phyloP scores from a whole-genome alignment of 2,113 vertebrate species.

The Hylia prasina region DNA sequence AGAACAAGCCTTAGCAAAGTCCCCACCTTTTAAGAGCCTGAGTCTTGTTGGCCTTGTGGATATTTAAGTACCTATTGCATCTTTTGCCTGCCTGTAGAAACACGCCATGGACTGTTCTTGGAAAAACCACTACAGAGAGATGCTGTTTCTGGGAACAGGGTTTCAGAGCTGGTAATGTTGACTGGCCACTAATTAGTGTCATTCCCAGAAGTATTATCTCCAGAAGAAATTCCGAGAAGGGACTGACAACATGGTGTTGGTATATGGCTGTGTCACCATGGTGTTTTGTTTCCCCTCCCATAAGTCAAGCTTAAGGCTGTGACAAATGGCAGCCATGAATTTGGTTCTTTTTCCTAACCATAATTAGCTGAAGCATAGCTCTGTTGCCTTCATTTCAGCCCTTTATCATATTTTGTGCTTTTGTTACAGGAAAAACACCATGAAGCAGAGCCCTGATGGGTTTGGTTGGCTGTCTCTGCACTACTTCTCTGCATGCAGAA shows the following conservation, averaged over 20 bases:
- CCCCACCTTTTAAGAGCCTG: background rate
- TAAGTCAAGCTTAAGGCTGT: background rate
- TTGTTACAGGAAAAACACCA: background rate
- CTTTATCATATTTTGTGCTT: background rate
- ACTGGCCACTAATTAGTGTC: conserved; percentile 42
- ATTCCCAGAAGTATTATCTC: conserved; percentile 26
- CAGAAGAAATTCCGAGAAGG: conserved; percentile 9
- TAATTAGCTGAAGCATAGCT: background rate
- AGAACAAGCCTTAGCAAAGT: background rate
- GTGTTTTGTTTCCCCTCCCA: background rate
- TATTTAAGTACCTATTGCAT: background rate
- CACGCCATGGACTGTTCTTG: background rate
- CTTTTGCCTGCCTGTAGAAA: background rate
- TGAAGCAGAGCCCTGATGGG: background rate
- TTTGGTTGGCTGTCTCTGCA: background rate
- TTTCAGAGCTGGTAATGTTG: conserved; percentile 20
- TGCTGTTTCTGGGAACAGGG: conserved; percentile 33
- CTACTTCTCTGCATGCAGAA: background rate
- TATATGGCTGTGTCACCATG: background rate
- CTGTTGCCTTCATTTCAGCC: background rate
- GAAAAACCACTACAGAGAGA: background rate
- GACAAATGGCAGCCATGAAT: background rate
- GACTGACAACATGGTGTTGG: background rate
- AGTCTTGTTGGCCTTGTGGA: background rate
- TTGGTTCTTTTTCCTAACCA: background rate